Base-by-base conservation (phyloP, 2,113 vertebrate species). In the Neoarius graeffei region DNA sequence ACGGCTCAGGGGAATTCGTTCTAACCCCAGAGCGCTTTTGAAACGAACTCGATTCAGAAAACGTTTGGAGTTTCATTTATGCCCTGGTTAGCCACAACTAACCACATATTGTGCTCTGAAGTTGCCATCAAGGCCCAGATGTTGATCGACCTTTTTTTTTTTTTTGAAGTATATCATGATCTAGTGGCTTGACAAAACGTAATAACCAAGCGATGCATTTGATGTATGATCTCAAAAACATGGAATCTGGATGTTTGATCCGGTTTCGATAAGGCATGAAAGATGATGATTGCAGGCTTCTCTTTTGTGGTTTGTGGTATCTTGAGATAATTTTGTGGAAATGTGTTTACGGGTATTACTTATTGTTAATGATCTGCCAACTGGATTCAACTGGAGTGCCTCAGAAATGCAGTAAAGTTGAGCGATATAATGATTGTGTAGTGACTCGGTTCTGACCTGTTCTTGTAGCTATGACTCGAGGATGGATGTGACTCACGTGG, bases 41-140 rank as follows among this genome's bases (percentile, higher is more conserved):
- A 95, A 95, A 94, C 69, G 91, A 74, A 90, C 90, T 90, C 91
- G 93, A 92, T 94, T 94, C 94, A 92, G 92, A 95, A 91, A 92
- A 91, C 91, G 92, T 94, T 92, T 91, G 91, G 91, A 92, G 90
- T 93, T 94, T 92, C 91, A 93, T 93, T 94, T 94, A 95, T 95
- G 93, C 93, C 92, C 93, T 95, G 95, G 95, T 96, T 93, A 95
- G 92, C 95, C 95, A 93, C 95, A 83, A 90, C 92, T 83, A 86
- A 95, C 95, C 95, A 90, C 95, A 95, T 90, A 92, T 86, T 87
- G 73, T 92, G 93, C 95, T 95, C 94, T 95, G 95, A 95, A 94
- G 95, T 95, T 95, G 92, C 95, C 94, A 89, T 88, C 85, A 89
- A 90, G 90, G 87, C 86, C 83, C 91, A 93, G 91, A 93, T 94